Conservation (phyloP, 2,113 vertebrate species). For the Psittacula cyanocephala region DNA sequence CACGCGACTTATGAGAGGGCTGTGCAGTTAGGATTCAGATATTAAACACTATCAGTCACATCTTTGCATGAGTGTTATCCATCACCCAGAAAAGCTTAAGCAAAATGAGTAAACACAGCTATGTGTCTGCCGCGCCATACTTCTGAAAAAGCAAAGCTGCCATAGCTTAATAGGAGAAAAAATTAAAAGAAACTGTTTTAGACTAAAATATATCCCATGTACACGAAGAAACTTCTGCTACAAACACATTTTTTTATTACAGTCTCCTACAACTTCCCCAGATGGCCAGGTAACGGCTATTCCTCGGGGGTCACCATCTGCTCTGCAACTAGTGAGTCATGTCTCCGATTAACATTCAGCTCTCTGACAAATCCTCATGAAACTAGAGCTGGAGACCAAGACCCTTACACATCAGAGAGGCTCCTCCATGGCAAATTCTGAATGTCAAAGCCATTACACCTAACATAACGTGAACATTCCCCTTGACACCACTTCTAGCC, state of each 20-base stretch:
- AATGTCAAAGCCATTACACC: not conserved
- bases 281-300: conserved; percentile 2
- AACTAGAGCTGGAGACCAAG: not conserved
- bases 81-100: not conserved
- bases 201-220: not conserved
- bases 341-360: not conserved
- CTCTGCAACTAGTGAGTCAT: not conserved
- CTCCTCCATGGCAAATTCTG: not conserved
- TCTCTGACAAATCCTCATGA: not conserved
- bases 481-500: not conserved
- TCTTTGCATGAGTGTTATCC: not conserved
- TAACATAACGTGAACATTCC: not conserved
- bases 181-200: not conserved
- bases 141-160: not conserved
- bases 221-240: not conserved
- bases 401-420: not conserved
- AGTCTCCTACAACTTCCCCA: not conserved
- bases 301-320: not conserved
- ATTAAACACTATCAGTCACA: not conserved
- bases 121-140: not conserved
- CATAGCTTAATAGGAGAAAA: not conserved
- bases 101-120: not conserved
- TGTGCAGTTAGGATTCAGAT: not conserved
- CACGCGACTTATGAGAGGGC: not conserved
- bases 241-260: not conserved